Base-by-base conservation (phyloP, 1,140 invertebrate species). In the Ylistrum balloti region DNA sequence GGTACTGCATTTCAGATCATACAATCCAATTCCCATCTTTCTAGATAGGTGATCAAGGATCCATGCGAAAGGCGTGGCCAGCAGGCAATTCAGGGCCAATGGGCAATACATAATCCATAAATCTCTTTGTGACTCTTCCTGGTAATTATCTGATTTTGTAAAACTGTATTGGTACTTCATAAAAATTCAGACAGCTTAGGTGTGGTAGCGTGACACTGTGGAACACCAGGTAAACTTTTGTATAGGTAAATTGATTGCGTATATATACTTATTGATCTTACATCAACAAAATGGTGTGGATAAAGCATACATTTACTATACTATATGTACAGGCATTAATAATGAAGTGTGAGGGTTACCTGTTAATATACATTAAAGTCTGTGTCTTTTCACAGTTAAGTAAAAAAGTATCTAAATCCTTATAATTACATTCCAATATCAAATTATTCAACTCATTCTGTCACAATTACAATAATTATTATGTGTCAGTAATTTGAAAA, bases 211-310 rank as follows among this genome's bases (percentile, higher is more conserved):
- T 13, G 56, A 11, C 22, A n/a, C n/a, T n/a, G n/a, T 74, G 56
- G 22, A 74, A 74, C 56, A 28, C 56, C 56, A 74, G 56, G 56
- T 74, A 74, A 17, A 45, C 41, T 74, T 48, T 22, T 74, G 56
- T 74, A 5, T 28, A 74, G 22, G 56, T 28, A 74, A 9, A 74
- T 74, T 28, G 13, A 56, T 56, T 20, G 3, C 13, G 3, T 22
- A 74, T 74, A 74, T 22, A n/a, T 74, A 74, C 22, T 9, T n/a
- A 74, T 74, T 74, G 56, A 74, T 74, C 28, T 74, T 74, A 74
- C 56, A 74, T n/a, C n/a, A 74, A n/a, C 22, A 9, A 9, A 13
- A 45, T 17, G 1, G 41, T 13, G 41, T 45, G 41, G 56, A 74
- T 2, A 3, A 11, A 22, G 45, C 45, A 56, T 15, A 56, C 45